phyloP scores from a whole-genome alignment of 2,113 vertebrate species.

The Eretmochelys imbricata region DNA sequence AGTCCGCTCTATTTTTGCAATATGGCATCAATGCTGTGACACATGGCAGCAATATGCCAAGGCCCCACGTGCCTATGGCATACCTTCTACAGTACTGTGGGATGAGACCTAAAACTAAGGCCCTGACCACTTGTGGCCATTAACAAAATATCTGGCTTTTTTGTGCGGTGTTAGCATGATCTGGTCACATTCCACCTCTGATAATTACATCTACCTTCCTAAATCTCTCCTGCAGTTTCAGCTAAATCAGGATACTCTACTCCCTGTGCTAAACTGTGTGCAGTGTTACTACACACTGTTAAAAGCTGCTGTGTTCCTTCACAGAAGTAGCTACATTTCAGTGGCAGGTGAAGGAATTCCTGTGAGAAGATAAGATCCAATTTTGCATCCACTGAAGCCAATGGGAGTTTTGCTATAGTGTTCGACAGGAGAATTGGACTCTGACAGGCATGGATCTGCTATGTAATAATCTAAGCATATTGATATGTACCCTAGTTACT shows the following conservation, averaged over 20 bases:
- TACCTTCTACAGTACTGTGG: not conserved
- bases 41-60: not conserved
- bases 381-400: not conserved
- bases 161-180: not conserved
- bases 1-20: not conserved
- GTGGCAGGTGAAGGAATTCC: not conserved
- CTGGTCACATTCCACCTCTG: not conserved
- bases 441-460: not conserved
- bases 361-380: not conserved
- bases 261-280: not conserved
- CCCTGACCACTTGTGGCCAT: not conserved
- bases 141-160: not conserved
- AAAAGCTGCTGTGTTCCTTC: not conserved
- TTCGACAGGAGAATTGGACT: not conserved
- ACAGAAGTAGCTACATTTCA: accelerated
- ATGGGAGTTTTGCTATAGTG: not conserved
- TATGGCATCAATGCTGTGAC: not conserved
- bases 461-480: not conserved
- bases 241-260: too few relatives aligned
- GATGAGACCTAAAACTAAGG: not conserved
- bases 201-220: not conserved
- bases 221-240: not conserved
- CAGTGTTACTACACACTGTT: accelerated
- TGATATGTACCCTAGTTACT: not conserved
- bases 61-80: not conserved